Percentiles rank a stretch among this genome's conserved stretches.
Conservation (phyloP, 2,797 vertebrate species). For the Diplodus sargus region DNA sequence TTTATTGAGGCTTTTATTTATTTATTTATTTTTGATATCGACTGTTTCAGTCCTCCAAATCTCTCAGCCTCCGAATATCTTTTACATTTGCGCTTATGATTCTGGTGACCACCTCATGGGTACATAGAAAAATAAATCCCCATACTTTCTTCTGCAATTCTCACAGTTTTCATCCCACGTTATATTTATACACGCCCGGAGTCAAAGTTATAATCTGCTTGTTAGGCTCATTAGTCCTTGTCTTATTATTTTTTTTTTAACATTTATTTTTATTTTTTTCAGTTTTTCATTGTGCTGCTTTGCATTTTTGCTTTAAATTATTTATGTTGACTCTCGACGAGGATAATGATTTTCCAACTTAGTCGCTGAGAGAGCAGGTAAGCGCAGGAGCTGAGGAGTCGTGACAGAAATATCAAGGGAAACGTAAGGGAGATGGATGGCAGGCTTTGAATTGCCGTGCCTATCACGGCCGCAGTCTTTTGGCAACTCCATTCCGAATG, state of each 20-base stretch:
- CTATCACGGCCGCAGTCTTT: constrained; percentile 25
- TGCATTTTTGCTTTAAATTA: constrained; percentile 3
- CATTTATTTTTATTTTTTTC: background rate
- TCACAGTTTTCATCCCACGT: background rate
- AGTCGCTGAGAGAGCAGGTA: constrained; percentile 15
- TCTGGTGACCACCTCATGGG: background rate
- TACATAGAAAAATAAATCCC: background rate
- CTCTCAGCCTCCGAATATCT: constrained; percentile 33
- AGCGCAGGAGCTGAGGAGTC: constrained; percentile 5
- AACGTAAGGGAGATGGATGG: constrained; percentile 36
- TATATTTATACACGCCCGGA: background rate
- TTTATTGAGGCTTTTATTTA: too few species aligned
- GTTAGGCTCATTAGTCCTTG: constrained; percentile 17
- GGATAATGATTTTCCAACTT: background rate
- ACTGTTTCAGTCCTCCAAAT: background rate
- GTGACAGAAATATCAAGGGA: constrained; percentile 25
- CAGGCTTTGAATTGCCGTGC: constrained; percentile 31
- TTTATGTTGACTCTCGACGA: constrained; percentile 4
- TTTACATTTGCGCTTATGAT: background rate
- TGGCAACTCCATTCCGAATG: constrained; percentile 34
- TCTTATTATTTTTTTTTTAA: background rate
- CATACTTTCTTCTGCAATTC: background rate
- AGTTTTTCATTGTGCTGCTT: background rate
- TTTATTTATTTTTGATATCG: too few species aligned
- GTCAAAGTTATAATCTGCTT: constrained; percentile 6